Evolutionary conservation across 2,113 vertebrate species (phyloP).

Genomic region (Spea multiplicata): DNA sequence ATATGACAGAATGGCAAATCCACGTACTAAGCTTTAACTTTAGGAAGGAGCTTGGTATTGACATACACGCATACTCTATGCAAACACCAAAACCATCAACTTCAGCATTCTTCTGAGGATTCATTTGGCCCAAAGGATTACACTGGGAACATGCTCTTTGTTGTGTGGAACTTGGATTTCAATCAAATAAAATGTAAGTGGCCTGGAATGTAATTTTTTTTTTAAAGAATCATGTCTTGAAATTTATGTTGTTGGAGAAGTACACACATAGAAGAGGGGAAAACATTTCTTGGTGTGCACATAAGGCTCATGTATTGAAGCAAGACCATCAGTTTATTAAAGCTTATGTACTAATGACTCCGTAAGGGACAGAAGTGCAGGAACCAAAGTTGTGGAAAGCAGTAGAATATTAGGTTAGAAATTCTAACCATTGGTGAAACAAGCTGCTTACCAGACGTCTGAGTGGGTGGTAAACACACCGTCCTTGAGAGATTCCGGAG

Average conservation of each 20-base stretch:
- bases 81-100: neutral
- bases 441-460: slow-evolving; percentile 88
- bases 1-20: too few relatives aligned
- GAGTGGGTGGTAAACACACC: slow-evolving; percentile 98
- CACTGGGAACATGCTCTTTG: neutral
- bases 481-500: slow-evolving; percentile 94
- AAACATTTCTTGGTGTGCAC: neutral
- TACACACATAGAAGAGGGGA: neutral
- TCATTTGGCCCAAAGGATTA: slow-evolving; percentile 5
- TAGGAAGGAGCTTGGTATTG: neutral
- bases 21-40: too few relatives aligned
- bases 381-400: too few relatives aligned
- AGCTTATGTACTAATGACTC: too few relatives aligned
- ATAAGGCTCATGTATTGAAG: too few relatives aligned
- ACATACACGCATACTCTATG: neutral
- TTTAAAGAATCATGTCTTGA: neutral
- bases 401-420: too few relatives aligned
- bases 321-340: too few relatives aligned
- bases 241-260: neutral
- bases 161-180: slow-evolving; percentile 1
- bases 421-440: neutral
- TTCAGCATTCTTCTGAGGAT: neutral
- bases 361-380: too few relatives aligned
- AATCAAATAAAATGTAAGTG: neutral
- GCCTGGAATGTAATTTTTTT: slow-evolving; percentile 1